These are phyloP conservation scores for Bombus pascuorum DNA, from an alignment of 1,140 invertebrate species.

Conservation along the genomic window DNA sequence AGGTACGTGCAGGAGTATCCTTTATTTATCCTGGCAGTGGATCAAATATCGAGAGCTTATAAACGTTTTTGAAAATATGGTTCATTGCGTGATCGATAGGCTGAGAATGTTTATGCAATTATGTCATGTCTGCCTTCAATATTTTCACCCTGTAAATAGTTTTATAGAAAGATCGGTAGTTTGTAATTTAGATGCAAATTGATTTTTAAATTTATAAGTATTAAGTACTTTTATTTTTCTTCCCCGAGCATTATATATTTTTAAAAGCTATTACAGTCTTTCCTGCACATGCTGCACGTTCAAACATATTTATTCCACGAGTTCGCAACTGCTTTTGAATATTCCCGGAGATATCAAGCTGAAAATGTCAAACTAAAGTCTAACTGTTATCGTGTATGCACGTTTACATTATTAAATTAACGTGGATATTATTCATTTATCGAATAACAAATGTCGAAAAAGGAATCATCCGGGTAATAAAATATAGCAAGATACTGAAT, in stretches of 20 bases:
- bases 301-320: neutral
- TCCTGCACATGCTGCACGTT: neutral
- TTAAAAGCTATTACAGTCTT: neutral
- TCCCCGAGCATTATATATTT: neutral
- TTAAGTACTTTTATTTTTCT: neutral
- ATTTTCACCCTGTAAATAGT: too few species aligned
- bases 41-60: too few species aligned
- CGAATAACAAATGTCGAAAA: neutral
- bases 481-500: neutral
- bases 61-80: too few species aligned
- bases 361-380: neutral
- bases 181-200: too few species aligned
- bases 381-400: neutral
- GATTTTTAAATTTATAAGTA: too few species aligned
- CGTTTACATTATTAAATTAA: neutral
- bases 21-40: too few species aligned
- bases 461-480: neutral
- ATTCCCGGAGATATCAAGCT: neutral
- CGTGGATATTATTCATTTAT: neutral
- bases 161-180: too few species aligned
- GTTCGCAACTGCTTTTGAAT: neutral
- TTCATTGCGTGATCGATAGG: too few species aligned
- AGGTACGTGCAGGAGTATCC: too few species aligned
- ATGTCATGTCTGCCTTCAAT: too few species aligned
- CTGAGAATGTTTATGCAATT: too few species aligned